These are phyloP conservation scores for Stenodera caucasica DNA, from an alignment of 2,888 invertebrate species.

Conservation along the genomic window DNA sequence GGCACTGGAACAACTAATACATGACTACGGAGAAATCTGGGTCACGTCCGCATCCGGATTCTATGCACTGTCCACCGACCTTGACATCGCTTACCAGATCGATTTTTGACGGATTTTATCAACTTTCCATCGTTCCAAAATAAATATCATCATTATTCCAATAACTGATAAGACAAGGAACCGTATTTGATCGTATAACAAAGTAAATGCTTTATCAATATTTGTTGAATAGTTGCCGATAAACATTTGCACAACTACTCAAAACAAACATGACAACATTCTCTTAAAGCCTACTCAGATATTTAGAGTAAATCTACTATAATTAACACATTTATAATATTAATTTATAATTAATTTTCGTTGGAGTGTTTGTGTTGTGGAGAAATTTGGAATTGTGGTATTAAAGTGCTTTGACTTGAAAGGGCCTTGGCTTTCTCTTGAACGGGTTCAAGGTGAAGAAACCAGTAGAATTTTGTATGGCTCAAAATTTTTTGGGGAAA, in stretches of 20 bases:
- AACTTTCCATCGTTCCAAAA: slow-evolving; percentile 33
- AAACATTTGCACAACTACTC: background rate
- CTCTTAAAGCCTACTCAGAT: no score
- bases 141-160: no score
- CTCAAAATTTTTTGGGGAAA: slow-evolving; percentile 3
- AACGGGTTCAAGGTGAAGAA: slow-evolving; percentile 4
- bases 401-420: background rate
- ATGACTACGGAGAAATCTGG: slow-evolving; percentile 36
- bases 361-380: background rate
- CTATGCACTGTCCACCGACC: slow-evolving; percentile 39
- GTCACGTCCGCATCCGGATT: slow-evolving; percentile 39
- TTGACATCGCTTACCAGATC: slow-evolving; percentile 36
- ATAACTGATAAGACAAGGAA: no score
- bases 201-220: background rate
- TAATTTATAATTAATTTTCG: no score
- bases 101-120: slow-evolving; percentile 38
- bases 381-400: background rate
- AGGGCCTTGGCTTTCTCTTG: slow-evolving; percentile 6
- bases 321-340: no score
- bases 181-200: background rate
- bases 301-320: background rate
- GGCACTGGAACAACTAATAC: slow-evolving; percentile 32
- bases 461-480: background rate
- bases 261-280: background rate
- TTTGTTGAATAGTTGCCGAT: background rate